These are phyloP conservation scores for Coelopa frigida DNA, from an alignment of 1,140 invertebrate genomes.

Conservation along the genomic window DNA sequence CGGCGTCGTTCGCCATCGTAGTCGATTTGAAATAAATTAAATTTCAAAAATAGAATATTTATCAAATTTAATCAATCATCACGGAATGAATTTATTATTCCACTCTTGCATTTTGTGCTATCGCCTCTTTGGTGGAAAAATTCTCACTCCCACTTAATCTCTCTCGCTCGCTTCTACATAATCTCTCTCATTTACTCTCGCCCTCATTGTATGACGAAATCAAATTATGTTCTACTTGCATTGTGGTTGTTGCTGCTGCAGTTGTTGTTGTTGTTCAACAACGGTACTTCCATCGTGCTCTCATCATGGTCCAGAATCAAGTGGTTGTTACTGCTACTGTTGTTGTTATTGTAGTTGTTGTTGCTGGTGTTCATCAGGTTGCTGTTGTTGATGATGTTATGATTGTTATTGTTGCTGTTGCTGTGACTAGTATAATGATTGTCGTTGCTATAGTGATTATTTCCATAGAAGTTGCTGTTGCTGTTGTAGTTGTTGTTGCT, in stretches of 20 bases:
- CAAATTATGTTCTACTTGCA: too few species aligned
- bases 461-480: neutral
- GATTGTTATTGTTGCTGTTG: constrained; percentile 9
- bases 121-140: too few species aligned
- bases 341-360: constrained; percentile 6
- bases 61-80: too few species aligned
- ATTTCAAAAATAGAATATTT: too few species aligned
- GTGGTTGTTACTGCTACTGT: neutral
- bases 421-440: constrained; percentile 13
- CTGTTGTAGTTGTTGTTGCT: neutral
- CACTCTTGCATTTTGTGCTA: too few species aligned
- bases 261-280: constrained; percentile 15
- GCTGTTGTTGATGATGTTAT: constrained; percentile 2
- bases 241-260: neutral
- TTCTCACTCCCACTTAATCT: too few species aligned
- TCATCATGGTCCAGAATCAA: constrained; percentile 19
- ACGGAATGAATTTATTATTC: too few species aligned
- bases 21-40: too few species aligned
- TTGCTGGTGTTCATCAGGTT: constrained; percentile 2
- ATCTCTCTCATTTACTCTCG: too few species aligned
- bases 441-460: neutral
- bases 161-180: too few species aligned
- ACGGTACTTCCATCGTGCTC: constrained; percentile 34
- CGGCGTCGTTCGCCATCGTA: too few species aligned
- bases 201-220: too few species aligned